Base-by-base conservation (phyloP, 30 jellyfish, hydroid and myxozoan genomes). In the Pelagia noctiluca region DNA sequence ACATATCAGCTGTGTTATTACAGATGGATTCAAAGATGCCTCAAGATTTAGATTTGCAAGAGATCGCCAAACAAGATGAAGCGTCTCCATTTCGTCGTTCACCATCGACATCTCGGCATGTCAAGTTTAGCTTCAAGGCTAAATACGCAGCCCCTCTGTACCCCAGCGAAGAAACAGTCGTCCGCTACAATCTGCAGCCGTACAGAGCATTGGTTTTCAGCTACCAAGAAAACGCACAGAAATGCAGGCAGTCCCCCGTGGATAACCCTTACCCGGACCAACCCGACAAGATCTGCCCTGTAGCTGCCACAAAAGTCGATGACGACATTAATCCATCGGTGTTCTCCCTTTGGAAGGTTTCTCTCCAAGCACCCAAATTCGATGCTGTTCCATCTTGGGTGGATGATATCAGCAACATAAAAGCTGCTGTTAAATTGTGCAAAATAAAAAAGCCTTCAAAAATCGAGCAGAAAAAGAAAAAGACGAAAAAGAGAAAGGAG, bases 301-400 rank as follows among this genome's bases (percentile, higher is more conserved):
- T 53, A 3, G 26, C 64, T 10, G 4, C 34, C 22, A 31, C 29
- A 28, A 61, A 52, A 52, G 76, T 7, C 1, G 60, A 33, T 1
- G 32, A 22, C 2, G 61, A 54, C 23, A 33, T 75, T 7, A 49
- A 75, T 33, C 87, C 87, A 16, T 50, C 76, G 21, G 53, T 75
- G 0, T 75, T 48, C 28, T 54, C 87, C n/a, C 75, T 48, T 36
- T 75, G 87, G 87, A 75, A 75, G 25, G 26, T 75, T 3, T 25
- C 35, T 34, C 46, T 75, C 3, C 38, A 54, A 32, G 62, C 75
- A 18, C 60, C 52, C 1, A 42, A 50, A 33, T 28, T 38, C 53
- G 76, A 75, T 0, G 8, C 36, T 1, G 42, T 30, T 8, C 87
- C 87, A 31, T 10, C 22, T 1, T 12, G 42, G 13, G 72, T 30